A percentile compares a stretch with the other conserved stretches of the same genome.
Evolutionary conservation across 2,113 vertebrate species (phyloP).

Genomic region (Hippocampus comes): DNA sequence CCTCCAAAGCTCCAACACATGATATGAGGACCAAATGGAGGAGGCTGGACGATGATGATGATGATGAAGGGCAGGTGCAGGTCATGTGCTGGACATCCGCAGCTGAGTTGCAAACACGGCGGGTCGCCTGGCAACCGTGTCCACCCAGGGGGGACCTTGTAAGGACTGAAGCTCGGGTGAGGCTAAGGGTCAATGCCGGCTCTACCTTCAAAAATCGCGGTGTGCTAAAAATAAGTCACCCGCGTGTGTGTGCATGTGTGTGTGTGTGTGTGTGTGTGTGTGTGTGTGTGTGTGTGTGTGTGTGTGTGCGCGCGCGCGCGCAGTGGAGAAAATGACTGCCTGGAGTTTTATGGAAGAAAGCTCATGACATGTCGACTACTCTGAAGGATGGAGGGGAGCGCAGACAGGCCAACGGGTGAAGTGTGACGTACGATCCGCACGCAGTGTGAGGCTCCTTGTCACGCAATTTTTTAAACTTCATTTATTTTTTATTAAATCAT

Average conservation of each 20-base stretch:
- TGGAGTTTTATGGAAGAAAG: slow-evolving; percentile 38
- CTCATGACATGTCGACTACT: slow-evolving; percentile 19
- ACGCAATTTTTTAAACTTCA: slow-evolving; percentile 9
- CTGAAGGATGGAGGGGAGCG: slow-evolving; percentile 23
- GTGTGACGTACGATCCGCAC: slow-evolving; percentile 26
- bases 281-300: slow-evolving; percentile 7
- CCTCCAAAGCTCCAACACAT: neutral
- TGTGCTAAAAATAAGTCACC: slow-evolving; percentile 50
- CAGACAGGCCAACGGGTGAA: slow-evolving; percentile 1
- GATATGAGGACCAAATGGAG: slow-evolving; percentile 19
- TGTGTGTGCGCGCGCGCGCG: neutral
- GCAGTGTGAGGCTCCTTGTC: slow-evolving; percentile 28
- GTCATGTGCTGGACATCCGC: slow-evolving; percentile 55
- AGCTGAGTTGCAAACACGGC: slow-evolving; percentile 64
- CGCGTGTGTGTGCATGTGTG: slow-evolving; percentile 5
- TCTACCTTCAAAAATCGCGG: slow-evolving; percentile 58
- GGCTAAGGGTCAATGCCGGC: slow-evolving; percentile 54
- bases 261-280: slow-evolving; percentile 2
- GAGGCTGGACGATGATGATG: slow-evolving; percentile 53
- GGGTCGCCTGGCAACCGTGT: slow-evolving; percentile 51
- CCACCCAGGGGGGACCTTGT: slow-evolving; percentile 60
- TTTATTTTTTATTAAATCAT: slow-evolving; percentile 1
- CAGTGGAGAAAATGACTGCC: slow-evolving; percentile 34
- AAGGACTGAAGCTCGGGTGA: slow-evolving; percentile 65
- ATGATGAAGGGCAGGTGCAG: slow-evolving; percentile 55